Evolutionary conservation across 2,797 vertebrate genomes (phyloP).

Genomic region (Erithacus rubecula): DNA sequence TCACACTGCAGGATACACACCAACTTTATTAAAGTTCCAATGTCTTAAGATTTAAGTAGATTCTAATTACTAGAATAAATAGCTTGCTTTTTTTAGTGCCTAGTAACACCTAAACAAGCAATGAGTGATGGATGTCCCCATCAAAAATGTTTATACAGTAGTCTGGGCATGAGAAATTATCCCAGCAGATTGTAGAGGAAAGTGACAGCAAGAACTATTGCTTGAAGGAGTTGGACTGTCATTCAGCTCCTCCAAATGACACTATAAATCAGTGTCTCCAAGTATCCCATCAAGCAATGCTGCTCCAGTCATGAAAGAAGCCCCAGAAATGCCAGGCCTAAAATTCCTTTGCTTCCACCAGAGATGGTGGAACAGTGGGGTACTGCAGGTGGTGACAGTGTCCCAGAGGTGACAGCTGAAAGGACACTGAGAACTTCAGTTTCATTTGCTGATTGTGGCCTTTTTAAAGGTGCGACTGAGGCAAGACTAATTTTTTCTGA

Average conservation of each 20-base stretch:
- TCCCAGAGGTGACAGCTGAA: accelerated
- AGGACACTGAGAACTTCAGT: not conserved
- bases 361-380: not conserved
- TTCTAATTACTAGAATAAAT: not conserved
- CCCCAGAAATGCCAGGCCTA: not conserved
- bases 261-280: not conserved
- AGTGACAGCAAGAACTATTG: not conserved
- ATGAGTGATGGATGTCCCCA: not conserved
- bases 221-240: not conserved
- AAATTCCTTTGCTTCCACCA: not conserved
- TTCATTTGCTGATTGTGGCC: not conserved
- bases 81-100: not conserved
- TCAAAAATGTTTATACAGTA: not conserved
- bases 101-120: not conserved
- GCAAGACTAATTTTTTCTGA: not conserved
- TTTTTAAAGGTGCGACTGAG: not conserved
- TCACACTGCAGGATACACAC: not conserved
- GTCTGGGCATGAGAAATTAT: not conserved
- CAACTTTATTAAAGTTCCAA: not conserved
- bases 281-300: not conserved
- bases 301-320: not conserved
- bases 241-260: not conserved
- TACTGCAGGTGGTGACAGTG: not conserved
- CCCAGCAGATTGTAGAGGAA: not conserved
- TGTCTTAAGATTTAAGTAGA: not conserved